Percentiles rank a stretch among this genome's conserved stretches.
phyloP scores from a whole-genome alignment of 1,140 invertebrate genomes.

The Achroia grisella region DNA sequence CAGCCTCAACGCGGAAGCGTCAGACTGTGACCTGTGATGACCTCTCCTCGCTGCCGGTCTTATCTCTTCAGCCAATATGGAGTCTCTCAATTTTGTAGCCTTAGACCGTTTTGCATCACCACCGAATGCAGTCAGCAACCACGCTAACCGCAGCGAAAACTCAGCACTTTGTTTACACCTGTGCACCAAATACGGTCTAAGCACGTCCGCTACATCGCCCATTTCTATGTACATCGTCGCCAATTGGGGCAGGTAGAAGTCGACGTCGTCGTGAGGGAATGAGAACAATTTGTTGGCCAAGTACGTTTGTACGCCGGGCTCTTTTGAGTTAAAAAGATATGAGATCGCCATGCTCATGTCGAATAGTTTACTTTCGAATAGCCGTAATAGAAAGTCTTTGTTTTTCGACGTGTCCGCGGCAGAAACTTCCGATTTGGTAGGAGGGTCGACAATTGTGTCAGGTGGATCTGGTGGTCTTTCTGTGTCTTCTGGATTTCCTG shows the following conservation, averaged over 20 bases:
- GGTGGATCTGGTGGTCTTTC: constrained; percentile 69
- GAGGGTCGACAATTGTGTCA: constrained; percentile 38
- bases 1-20: constrained; percentile 82
- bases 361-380: constrained; percentile 98
- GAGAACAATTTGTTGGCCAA: constrained; percentile 97
- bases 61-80: constrained; percentile 91
- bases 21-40: constrained; percentile 92
- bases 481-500: constrained; percentile 76
- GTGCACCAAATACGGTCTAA: constrained; percentile 95
- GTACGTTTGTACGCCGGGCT: constrained; percentile 96
- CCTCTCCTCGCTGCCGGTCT: constrained; percentile 74
- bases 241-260: constrained; percentile 98
- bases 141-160: constrained; percentile 96
- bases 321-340: constrained; percentile 99
- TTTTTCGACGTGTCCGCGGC: constrained; percentile 47
- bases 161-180: constrained; percentile 95
- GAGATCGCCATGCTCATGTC: constrained; percentile 98
- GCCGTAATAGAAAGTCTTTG: constrained; percentile 81
- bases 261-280: constrained; percentile 92
- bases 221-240: constrained; percentile 99
- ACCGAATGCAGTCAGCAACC: constrained; percentile 96
- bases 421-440: constrained; percentile 22
- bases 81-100: constrained; percentile 89
- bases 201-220: constrained; percentile 94
- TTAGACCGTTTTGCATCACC: constrained; percentile 90